Evolutionary conservation across 2,113 vertebrate species (phyloP).

Genomic region (Saguinus midas): DNA sequence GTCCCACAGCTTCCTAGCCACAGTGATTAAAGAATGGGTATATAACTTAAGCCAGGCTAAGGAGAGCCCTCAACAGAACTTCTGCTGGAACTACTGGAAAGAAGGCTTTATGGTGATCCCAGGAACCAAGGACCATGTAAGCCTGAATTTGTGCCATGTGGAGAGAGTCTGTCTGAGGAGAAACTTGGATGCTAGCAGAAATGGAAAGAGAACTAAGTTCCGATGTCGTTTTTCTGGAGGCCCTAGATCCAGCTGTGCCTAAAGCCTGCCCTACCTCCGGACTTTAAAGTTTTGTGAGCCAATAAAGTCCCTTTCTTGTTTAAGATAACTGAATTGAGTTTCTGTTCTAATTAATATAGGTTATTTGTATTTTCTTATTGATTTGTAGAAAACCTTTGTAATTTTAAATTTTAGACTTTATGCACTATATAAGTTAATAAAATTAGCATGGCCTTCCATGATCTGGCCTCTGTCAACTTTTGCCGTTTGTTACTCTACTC

Average conservation of each 20-base stretch:
- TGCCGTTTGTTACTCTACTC: conserved; percentile 42
- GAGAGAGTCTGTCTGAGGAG: conserved; percentile 46
- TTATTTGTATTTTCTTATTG: conserved; percentile 76
- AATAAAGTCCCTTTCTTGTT: conserved; percentile 79
- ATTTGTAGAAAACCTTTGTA: conserved; percentile 73
- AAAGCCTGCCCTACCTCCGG: conserved; percentile 78
- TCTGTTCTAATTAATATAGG: conserved; percentile 72
- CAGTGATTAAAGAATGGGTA: conserved; percentile 29
- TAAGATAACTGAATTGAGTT: conserved; percentile 70
- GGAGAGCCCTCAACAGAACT: conserved; percentile 32
- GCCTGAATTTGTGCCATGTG: conserved; percentile 30
- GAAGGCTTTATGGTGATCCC: conserved; percentile 25
- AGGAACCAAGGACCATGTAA: conserved; percentile 18
- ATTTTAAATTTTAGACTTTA: conserved; percentile 68
- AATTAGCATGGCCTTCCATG: conserved; percentile 68
- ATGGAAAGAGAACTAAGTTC: conserved; percentile 55
- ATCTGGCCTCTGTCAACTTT: conserved; percentile 61
- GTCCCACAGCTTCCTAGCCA: conserved; percentile 19
- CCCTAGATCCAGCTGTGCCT: conserved; percentile 78
- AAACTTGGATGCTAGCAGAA: conserved; percentile 61
- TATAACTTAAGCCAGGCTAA: conserved; percentile 46
- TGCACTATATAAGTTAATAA: conserved; percentile 73
- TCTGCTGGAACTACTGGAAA: conserved; percentile 56
- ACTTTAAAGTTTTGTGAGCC: conserved; percentile 79
- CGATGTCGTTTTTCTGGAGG: conserved; percentile 66